Evolutionary conservation across 2,888 invertebrate species (phyloP).

Genomic region (Lithosia quadra): DNA sequence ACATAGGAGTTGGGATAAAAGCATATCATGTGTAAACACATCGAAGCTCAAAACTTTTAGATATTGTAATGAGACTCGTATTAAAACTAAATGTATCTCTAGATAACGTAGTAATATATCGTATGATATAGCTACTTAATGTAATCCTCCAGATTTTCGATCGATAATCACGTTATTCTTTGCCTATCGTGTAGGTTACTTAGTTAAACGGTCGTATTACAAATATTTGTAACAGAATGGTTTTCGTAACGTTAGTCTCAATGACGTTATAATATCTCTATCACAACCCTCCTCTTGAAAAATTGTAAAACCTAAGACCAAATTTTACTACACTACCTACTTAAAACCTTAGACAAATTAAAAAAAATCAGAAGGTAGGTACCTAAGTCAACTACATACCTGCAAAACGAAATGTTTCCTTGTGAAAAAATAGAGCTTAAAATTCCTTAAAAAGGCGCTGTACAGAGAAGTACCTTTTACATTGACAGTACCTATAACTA

Average conservation of each 20-base stretch:
- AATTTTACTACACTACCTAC: neutral
- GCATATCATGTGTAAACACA: conserved; percentile 74
- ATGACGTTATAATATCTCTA: neutral
- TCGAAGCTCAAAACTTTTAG: conserved; percentile 71
- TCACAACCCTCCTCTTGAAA: conserved; percentile 9
- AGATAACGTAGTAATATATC: conserved; percentile 54
- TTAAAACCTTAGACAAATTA: neutral
- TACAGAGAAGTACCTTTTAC: neutral
- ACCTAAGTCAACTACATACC: neutral
- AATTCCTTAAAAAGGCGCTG: neutral
- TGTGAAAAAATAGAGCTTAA: neutral
- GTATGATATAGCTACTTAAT: conserved; percentile 49
- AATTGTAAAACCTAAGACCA: conserved; percentile 1
- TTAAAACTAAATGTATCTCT: conserved; percentile 55
- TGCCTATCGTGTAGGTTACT: conserved; percentile 37
- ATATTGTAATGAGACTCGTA: conserved; percentile 61
- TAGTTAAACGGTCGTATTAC: conserved; percentile 26
- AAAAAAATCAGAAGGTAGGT: neutral
- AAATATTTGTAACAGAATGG: conserved; percentile 3
- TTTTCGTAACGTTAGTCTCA: conserved; percentile 1
- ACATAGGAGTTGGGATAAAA: conserved; percentile 64
- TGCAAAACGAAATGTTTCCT: neutral
- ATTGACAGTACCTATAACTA: neutral
- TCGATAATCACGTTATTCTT: conserved; percentile 38
- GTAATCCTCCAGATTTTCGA: conserved; percentile 44